Percentiles rank a stretch among this genome's conserved stretches.
These are phyloP conservation scores for Odontomyia ornata DNA, from an alignment of 2,888 invertebrate species.

Conservation along the genomic window DNA sequence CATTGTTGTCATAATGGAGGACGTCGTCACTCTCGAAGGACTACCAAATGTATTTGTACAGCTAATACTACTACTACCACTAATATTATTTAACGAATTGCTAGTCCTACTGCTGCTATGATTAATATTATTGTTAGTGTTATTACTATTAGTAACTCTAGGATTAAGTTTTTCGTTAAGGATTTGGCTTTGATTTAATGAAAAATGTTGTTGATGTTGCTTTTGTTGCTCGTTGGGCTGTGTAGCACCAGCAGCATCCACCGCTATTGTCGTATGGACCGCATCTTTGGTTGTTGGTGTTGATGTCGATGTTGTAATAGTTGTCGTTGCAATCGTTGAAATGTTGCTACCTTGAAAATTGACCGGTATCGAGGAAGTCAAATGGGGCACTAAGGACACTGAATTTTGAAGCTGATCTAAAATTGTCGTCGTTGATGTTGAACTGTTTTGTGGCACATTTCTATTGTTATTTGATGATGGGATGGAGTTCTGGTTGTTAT, in stretches of 20 bases:
- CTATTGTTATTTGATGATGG: conserved; percentile 17
- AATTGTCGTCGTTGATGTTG: conserved; percentile 1
- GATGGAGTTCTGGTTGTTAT: not conserved
- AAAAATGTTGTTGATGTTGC: conserved; percentile 32
- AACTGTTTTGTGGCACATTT: conserved; percentile 42
- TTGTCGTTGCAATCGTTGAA: conserved; percentile 14
- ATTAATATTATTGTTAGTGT: conserved; percentile 46
- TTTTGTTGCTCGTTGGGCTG: conserved; percentile 19
- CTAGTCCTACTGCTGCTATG: conserved; percentile 39
- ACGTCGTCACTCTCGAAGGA: not conserved
- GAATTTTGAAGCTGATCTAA: conserved; percentile 11
- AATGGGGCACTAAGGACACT: not conserved
- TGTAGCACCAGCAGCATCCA: conserved; percentile 41
- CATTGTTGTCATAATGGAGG: conserved; percentile 29
- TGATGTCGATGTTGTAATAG: conserved; percentile 25
- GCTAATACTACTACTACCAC: conserved; percentile 46
- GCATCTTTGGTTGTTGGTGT: conserved; percentile 35
- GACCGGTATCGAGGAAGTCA: conserved; percentile 22
- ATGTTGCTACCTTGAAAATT: conserved; percentile 28
- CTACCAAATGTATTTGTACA: conserved; percentile 35
- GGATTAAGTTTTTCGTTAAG: conserved; percentile 50
- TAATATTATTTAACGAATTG: conserved; percentile 44
- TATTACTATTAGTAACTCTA: conserved; percentile 49
- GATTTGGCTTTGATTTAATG: conserved; percentile 48
- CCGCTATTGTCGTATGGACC: conserved; percentile 33